These are phyloP conservation scores for Andrena cerasifolii DNA, from an alignment of 1,140 invertebrate genomes.

Conservation along the genomic window DNA sequence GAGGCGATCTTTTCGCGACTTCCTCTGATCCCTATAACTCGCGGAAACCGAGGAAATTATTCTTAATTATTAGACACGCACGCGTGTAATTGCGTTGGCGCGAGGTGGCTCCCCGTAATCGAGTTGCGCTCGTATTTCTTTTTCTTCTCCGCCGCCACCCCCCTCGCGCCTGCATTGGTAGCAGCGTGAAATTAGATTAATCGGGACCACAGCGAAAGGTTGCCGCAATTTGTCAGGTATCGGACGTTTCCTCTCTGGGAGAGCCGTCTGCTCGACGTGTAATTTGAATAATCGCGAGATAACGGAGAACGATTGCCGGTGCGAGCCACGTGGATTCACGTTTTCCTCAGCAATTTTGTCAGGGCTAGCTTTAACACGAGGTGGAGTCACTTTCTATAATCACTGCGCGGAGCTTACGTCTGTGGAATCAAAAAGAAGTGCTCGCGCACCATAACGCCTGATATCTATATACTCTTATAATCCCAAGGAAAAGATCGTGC, in stretches of 20 bases:
- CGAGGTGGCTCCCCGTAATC: background rate
- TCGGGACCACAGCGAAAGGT: background rate
- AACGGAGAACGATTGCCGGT: background rate
- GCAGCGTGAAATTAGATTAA: background rate
- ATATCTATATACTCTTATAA: too few species aligned
- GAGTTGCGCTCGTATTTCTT: background rate
- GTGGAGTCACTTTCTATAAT: too few species aligned
- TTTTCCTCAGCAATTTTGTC: background rate
- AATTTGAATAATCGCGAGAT: constrained; percentile 31
- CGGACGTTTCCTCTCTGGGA: constrained; percentile 1
- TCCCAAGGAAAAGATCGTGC: too few species aligned
- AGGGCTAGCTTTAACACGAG: too few species aligned
- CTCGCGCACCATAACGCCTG: background rate
- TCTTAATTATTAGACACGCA: constrained; percentile 20
- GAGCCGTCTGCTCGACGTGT: background rate
- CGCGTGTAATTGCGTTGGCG: background rate
- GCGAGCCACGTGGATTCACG: background rate
- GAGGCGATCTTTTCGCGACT: background rate
- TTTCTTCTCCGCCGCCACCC: too few species aligned
- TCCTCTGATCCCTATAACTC: constrained; percentile 6
- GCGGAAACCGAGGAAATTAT: constrained; percentile 1
- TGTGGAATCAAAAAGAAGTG: too few species aligned
- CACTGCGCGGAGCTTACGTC: too few species aligned
- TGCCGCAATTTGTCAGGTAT: constrained; percentile 19
- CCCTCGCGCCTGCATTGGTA: background rate